Evolutionary conservation across 2,113 vertebrate genomes (phyloP), one percentile per base, ranked within the genome.

Genomic region (Tetraodon nigroviridis): DNA sequence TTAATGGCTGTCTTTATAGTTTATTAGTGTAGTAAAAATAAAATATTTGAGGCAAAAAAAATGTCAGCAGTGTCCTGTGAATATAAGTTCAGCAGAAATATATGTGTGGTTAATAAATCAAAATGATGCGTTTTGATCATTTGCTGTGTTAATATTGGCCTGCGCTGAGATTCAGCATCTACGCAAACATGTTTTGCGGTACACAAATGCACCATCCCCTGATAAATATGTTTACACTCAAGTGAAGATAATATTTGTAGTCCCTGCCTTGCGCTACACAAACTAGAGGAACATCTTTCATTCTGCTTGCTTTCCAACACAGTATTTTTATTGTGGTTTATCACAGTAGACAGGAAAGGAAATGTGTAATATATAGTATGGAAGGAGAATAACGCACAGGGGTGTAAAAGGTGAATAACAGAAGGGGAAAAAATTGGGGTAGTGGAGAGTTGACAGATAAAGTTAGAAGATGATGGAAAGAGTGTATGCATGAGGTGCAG

Each of bases 201-300:
- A 54, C 32, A 54, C 14, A 61, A 60, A 76, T 74, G 64, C 79
- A 67, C 73, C 67, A 73, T 69, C 66, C 70, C 48, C 50, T 61
- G 76, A 82, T 73, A 78, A 81, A 79, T 76, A 53, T 72, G 73
- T 87, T 84, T 81, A 78, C 81, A 48, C 61, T 64, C 66, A 65
- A 75, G 73, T 51, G 71, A 78, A 79, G 71, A 70, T 74, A 69
- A 76, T 79, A 75, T 82, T 79, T 84, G 53, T 68, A 79, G 77
- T 88, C 68, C 78, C 59, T 59, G 80, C 72, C 55, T 77, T 84
- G 22, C 67, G 58, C 61, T 52, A 62, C 64, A 55, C 65, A 63
- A 59, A 55, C 64, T 50, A 66, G 71, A 81, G 76, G 66, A 79
- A 74, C 76, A 80, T 75, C 60, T 75, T 21, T 71, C 42, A 46